Evolutionary conservation across 2,113 vertebrate genomes (phyloP), one percentile per base, ranked within the genome.

Genomic region (Oriolus oriolus): DNA sequence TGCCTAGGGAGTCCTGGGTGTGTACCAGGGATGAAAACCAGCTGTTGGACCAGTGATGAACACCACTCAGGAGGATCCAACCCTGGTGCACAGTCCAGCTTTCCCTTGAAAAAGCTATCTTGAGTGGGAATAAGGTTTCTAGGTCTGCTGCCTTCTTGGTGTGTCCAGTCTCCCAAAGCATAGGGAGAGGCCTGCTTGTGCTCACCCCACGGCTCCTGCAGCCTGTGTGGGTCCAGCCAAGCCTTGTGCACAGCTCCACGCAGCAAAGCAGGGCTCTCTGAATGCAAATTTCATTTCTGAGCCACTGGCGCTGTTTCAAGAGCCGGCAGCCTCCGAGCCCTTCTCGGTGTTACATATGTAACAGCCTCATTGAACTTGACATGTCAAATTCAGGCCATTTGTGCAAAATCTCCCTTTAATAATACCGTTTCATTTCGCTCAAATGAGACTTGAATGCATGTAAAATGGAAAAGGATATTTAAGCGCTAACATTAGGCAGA

Each of bases 341-440:
- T 97, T 97, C 97, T 97, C 65, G 59, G 97, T 98, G 97, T 98
- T 97, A 98, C 98, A 98, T 98, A 98, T 98, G 98, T 97, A 98
- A 98, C 97, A 98, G 98, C 98, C 97, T 99, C 98, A 99, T 99
- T 99, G 98, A 98, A 99, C 98, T 98, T 99, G 99, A 99, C 99
- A 99, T 98, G 98, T 98, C 98, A 98, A 99, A 99, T 99, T 99
- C 98, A 98, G 98, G 98, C 99, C 99, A 99, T 99, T 99, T 99
- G 98, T 98, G 98, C 98, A 98, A 99, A 99, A 99, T 99, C 98
- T 99, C 98, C 97, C 98, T 99, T 98, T 99, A 99, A 99, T 99
- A 99, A 99, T 98, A 98, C 97, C 97, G 98, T 98, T 98, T 98
- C 98, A 98, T 98, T 98, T 97, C 97, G 97, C 97, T 98, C 97